phyloP scores from a whole-genome alignment of 1,140 invertebrate species.

The Leptopilina boulardi region DNA sequence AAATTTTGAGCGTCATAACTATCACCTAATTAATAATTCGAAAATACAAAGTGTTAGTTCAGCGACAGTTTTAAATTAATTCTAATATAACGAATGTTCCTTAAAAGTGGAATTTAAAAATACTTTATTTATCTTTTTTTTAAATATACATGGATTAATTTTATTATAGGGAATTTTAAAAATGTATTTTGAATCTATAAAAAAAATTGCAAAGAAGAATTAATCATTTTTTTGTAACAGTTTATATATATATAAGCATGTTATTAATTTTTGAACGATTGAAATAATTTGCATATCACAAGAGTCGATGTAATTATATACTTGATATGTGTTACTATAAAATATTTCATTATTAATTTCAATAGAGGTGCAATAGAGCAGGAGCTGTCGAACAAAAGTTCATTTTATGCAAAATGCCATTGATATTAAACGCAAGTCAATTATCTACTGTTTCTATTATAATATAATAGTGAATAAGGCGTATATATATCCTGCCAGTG shows the following conservation, averaged over 20 bases:
- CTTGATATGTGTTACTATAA: too few species aligned
- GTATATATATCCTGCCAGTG: background rate
- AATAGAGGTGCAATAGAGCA: background rate
- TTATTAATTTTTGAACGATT: background rate
- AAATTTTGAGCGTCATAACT: background rate
- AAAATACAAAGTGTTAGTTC: background rate
- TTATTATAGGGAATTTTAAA: background rate
- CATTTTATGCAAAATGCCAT: slow-evolving; percentile 2
- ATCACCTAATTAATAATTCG: slow-evolving; percentile 14
- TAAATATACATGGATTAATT: background rate
- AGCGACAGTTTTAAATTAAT: background rate
- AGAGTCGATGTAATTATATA: background rate
- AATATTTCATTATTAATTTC: slow-evolving; percentile 18
- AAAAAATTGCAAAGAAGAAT: background rate
- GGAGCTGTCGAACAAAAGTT: slow-evolving; percentile 8
- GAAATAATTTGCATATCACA: background rate
- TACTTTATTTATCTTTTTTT: background rate
- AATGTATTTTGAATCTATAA: background rate
- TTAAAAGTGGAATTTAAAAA: background rate
- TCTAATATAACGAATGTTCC: background rate
- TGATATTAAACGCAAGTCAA: background rate
- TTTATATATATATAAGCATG: background rate
- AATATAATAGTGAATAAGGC: too few species aligned
- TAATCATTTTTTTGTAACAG: background rate
- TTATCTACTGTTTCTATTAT: slow-evolving; percentile 1